Base-by-base conservation (phyloP, 2,113 vertebrate genomes). In the Heterotis niloticus region DNA sequence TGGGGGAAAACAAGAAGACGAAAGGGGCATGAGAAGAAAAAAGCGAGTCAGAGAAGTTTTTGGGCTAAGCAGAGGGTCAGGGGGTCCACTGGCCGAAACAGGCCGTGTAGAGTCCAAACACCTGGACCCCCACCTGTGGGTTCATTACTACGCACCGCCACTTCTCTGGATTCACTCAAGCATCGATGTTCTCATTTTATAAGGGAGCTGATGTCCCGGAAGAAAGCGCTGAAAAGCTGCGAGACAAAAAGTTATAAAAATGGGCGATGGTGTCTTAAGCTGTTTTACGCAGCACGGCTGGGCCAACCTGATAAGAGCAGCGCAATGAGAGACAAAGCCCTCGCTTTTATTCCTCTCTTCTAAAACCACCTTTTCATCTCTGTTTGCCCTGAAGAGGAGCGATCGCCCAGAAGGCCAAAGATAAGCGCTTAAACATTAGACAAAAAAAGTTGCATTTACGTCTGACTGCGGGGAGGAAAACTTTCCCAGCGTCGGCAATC, bases 101-200 rank as follows among this genome's bases (percentile, higher is more conserved):
- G 13, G 10, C 10, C 12, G 5, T 5, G 0, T 67, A 66, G 10
- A 65, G 44, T 66, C 60, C 52, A 66, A 54, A 56, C 23, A 20
- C 34, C 52, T 57, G 20, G 64, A 23, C 18, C 64, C 28, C 12
- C 24, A 11, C 26, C 51, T 29, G 10, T 16, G 51, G 51, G 73
- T 81, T 85, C 78, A 87, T 87, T 83, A 84, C 82, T 78, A 79
- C 79, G 73, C 83, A 51, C 67, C n/a, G 84, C 79, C 86, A 87
- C 88, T 86, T 79, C 82, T 86, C 82, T 76, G 85, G 82, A 88
- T 86, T 87, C 82, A 85, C 85, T 78, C 81, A 28, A 66, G 82
- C 87, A 89, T 89, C 85, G 82, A 89, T 88, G 87, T 83, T 84
- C 80, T 87, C 84, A 80, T 80, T 85, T 85, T 74, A 78, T 80